Base-by-base conservation (phyloP, 2,888 invertebrate species). In the Limenitis arthemis region DNA sequence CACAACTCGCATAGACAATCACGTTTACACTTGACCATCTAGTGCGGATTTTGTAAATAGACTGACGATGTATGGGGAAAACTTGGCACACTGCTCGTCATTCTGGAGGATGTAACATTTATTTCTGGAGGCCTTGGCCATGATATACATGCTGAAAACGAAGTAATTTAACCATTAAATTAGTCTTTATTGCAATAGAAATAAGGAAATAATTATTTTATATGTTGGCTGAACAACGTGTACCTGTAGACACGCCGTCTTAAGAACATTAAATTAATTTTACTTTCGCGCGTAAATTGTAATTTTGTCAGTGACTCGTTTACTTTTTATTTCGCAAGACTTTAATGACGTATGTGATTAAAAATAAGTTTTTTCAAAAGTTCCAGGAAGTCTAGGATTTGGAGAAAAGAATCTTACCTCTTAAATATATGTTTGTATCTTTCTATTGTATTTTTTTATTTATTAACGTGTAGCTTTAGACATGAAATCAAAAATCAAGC, bases 101-200 rank as follows among this genome's bases (percentile, higher is more conserved):
- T 64, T 67, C 82, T 85, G 84, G 85, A 85, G 70, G 65, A 69
- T 78, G 79, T 78, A 78, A 82, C 67, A 80, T 81, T 80, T 85
- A 85, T 85, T 85, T 85, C 84, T 85, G 85, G 85, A 85, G 76
- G 76, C 75, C 75, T 78, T 78, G 73, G 68, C 73, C 69, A 71
- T 63, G 60, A 64, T 64, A 65, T 61, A 62, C 69, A 62, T 71
- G 67, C 68, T 66, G 63, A 61, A 62, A 64, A 62, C 63, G 62
- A 62, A 62, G 56, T 56, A 55, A 59, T 11, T 6, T 48, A 48
- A 48, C 58, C 60, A 61, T 59, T 62, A 57, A 69, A 58, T 67
- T 69, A 58, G 59, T 54, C 65, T 61, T 66, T 77, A 69, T 54
- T 51, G 3, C 58, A 8, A 54, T 20, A 52, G 60, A 39, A 46